Evolutionary conservation across 2,113 vertebrate species (phyloP).

Genomic region (Struthio camelus): DNA sequence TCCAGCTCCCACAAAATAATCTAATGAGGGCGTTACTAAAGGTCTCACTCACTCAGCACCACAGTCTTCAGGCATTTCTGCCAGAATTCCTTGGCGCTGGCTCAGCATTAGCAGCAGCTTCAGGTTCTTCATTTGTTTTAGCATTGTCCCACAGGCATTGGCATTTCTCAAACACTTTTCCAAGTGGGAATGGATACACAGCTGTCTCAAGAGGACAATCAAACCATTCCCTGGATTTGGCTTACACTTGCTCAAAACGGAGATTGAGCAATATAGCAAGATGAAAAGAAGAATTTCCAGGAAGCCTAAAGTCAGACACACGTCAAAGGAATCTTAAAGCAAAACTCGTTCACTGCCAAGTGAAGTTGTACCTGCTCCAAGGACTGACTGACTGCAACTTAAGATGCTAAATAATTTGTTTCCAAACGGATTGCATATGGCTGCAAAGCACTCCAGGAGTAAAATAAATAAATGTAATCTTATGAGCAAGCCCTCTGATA

Average conservation of each 20-base stretch:
- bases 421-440: background rate
- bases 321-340: background rate
- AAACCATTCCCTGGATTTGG: background rate
- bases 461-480: background rate
- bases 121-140: background rate
- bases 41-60: background rate
- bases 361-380: background rate
- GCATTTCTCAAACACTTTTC: background rate
- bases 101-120: background rate
- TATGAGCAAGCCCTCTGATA: background rate
- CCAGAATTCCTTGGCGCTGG: background rate
- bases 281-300: slow-evolving; percentile 8
- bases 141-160: background rate
- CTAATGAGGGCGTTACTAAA: background rate
- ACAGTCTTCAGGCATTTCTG: background rate
- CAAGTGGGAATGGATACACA: background rate
- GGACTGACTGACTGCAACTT: background rate
- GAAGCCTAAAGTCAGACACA: background rate
- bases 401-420: background rate
- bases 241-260: background rate
- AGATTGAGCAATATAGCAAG: background rate
- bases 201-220: background rate
- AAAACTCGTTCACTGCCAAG: background rate
- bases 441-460: background rate
- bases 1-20: background rate